A percentile compares a stretch with the other conserved stretches of the same genome.
These are phyloP conservation scores for Drosophila ambigua DNA, from an alignment of 1,140 invertebrate genomes.

Conservation along the genomic window DNA sequence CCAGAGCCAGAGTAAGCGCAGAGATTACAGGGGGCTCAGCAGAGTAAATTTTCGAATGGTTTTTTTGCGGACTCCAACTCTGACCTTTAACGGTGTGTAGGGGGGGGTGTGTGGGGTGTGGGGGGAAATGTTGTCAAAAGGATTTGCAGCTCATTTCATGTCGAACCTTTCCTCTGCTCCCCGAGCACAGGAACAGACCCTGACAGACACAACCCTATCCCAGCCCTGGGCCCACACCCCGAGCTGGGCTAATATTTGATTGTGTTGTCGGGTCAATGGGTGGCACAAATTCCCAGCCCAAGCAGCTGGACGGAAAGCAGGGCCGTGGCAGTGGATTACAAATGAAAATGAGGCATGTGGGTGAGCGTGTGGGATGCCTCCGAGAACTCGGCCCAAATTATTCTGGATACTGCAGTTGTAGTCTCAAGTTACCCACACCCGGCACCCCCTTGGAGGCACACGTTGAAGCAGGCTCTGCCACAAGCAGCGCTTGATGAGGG, in stretches of 20 bases:
- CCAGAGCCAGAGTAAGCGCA: slow-evolving; percentile 53
- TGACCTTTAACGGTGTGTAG: slow-evolving; percentile 33
- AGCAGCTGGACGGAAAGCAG: not conserved
- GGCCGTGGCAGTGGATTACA: not conserved
- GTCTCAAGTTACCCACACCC: no score
- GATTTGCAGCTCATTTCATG: slow-evolving; percentile 80
- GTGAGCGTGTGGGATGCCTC: no score
- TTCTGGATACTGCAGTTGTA: no score
- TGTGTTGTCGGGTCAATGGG: slow-evolving; percentile 68
- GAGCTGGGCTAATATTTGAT: slow-evolving; percentile 81
- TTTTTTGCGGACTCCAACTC: slow-evolving; percentile 4
- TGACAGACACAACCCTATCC: slow-evolving; percentile 20
- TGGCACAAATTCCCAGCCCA: slow-evolving; percentile 49
- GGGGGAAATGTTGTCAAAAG: slow-evolving; percentile 68
- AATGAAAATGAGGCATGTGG: not conserved
- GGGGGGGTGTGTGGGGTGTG: not conserved
- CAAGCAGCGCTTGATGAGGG: no score
- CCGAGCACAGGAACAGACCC: not conserved
- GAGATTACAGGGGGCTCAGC: slow-evolving; percentile 71
- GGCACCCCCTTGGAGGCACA: no score
- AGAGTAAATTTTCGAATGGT: slow-evolving; percentile 54
- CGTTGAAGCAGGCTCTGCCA: not conserved
- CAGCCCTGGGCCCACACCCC: slow-evolving; percentile 45
- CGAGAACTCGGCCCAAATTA: no score
- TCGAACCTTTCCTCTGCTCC: slow-evolving; percentile 29